These are phyloP conservation scores for Dryocosmus kuriphilus DNA, from an alignment of 2,888 invertebrate genomes.

Conservation along the genomic window DNA sequence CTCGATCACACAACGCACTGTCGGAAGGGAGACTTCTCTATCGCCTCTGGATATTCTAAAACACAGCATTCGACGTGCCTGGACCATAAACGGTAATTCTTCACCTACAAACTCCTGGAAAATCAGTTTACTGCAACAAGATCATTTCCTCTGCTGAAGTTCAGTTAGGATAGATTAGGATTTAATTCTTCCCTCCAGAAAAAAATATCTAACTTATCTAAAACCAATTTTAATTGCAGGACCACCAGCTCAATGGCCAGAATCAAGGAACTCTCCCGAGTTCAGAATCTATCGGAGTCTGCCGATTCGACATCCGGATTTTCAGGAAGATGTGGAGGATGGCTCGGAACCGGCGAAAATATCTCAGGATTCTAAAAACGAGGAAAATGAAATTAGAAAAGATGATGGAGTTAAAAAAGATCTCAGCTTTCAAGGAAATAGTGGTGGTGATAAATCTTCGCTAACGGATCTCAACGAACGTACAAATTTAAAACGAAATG, in stretches of 20 bases:
- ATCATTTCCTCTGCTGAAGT: neutral
- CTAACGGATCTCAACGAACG: conserved; percentile 55
- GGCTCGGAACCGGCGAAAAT: conserved; percentile 48
- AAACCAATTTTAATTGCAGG: conserved; percentile 69
- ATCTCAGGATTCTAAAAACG: conserved; percentile 6
- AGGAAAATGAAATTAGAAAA: conserved; percentile 48
- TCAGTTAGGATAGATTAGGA: neutral
- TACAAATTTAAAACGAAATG: conserved; percentile 56
- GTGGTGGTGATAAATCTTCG: conserved; percentile 44
- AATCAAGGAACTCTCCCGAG: conserved; percentile 79
- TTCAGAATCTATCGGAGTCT: conserved; percentile 82
- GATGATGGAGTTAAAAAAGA: conserved; percentile 30
- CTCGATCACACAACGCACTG: conserved; percentile 79
- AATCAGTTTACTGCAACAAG: neutral
- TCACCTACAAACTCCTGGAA: neutral
- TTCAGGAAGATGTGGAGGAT: conserved; percentile 56
- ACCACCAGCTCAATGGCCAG: conserved; percentile 80
- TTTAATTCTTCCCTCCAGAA: no score
- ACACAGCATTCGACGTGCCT: conserved; percentile 84
- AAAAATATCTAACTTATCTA: neutral
- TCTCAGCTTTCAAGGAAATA: conserved; percentile 42
- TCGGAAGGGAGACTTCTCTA: conserved; percentile 79
- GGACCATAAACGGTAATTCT: conserved; percentile 85
- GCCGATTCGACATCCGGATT: conserved; percentile 79
- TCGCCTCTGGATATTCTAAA: conserved; percentile 83